These are phyloP conservation scores for Trichonephila inaurata DNA, from an alignment of 1,140 invertebrate genomes.

Conservation along the genomic window DNA sequence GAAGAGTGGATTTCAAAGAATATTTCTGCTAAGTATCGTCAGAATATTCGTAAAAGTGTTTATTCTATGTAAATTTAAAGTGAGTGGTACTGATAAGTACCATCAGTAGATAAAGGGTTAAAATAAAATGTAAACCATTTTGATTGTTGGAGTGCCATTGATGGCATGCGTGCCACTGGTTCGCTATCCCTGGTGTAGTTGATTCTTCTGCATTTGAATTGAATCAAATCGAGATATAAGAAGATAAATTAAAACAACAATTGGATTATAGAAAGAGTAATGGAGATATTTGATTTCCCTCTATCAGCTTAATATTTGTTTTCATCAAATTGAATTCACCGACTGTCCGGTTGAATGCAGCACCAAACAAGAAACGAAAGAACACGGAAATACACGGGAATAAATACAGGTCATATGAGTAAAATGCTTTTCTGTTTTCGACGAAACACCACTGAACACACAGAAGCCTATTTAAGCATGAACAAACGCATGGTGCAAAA, in stretches of 20 bases:
- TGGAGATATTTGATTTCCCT: neutral
- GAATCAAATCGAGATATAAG: neutral
- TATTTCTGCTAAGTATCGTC: too few relatives aligned
- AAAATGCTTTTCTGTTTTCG: slow-evolving; percentile 28
- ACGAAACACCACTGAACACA: slow-evolving; percentile 36
- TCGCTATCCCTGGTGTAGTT: too few relatives aligned
- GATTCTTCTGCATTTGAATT: neutral
- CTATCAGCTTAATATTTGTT: neutral
- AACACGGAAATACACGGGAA: slow-evolving; percentile 32
- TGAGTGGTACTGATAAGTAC: too few relatives aligned
- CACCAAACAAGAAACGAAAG: neutral
- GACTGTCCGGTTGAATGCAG: neutral
- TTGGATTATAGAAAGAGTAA: too few relatives aligned
- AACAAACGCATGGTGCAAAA: slow-evolving; percentile 10
- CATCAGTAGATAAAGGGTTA: too few relatives aligned
- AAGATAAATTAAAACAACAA: neutral
- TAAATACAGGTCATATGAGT: slow-evolving; percentile 21
- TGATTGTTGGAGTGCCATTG: too few relatives aligned
- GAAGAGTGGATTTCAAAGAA: too few relatives aligned
- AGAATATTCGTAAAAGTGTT: too few relatives aligned
- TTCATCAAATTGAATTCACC: neutral
- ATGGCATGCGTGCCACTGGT: too few relatives aligned
- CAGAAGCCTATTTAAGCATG: slow-evolving; percentile 22
- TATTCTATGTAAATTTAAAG: too few relatives aligned
- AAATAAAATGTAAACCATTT: too few relatives aligned